Evolutionary conservation across 2,797 vertebrate species (phyloP).

Genomic region (Eutrigla gurnardus): DNA sequence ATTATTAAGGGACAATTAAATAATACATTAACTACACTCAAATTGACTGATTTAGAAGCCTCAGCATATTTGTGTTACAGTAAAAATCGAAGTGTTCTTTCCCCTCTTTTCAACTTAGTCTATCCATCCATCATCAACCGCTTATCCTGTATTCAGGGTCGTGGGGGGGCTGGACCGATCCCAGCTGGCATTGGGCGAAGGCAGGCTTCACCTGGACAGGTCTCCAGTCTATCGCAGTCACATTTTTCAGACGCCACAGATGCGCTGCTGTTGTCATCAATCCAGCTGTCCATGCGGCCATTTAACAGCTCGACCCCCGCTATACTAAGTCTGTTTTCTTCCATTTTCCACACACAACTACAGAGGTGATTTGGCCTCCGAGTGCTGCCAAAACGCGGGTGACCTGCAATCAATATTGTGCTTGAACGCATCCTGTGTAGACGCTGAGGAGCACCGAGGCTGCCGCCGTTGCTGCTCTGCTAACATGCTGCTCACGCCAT

Average conservation of each 20-base stretch:
- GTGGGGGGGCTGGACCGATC: too few relatives aligned
- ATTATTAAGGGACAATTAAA: constrained; percentile 12
- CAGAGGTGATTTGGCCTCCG: background rate
- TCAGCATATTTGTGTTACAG: background rate
- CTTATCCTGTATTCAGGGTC: too few relatives aligned
- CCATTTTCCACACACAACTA: background rate
- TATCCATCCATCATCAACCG: too few relatives aligned
- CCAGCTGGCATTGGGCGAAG: too few relatives aligned
- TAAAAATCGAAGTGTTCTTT: too few relatives aligned
- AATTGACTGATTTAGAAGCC: constrained; percentile 15
- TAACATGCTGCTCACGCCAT: background rate
- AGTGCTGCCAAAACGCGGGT: background rate
- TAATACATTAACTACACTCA: constrained; percentile 23
- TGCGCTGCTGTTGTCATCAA: background rate
- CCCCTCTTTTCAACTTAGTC: too few relatives aligned
- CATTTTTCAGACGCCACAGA: background rate
- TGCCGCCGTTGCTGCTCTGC: background rate
- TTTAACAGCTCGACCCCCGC: background rate
- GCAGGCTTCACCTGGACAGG: too few relatives aligned
- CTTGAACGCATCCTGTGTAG: background rate
- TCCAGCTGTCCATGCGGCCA: background rate
- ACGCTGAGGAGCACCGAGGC: background rate
- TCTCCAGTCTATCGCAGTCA: background rate
- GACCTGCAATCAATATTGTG: background rate
- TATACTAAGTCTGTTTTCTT: too few relatives aligned